A percentile compares a stretch with the other conserved stretches of the same genome.
phyloP scores from a whole-genome alignment of 2,888 invertebrate species.

The Callosobruchus maculatus region DNA sequence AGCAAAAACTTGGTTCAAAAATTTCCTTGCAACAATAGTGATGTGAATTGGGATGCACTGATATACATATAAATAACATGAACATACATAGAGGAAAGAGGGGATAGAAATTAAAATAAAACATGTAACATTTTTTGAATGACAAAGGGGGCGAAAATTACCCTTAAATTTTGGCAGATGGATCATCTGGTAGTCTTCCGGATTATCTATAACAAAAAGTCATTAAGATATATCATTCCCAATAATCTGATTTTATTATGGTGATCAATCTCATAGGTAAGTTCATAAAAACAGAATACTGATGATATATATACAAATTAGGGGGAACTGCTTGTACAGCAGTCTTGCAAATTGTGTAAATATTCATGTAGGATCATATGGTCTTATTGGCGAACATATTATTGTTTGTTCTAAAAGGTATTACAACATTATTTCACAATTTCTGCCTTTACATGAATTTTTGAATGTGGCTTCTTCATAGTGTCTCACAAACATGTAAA shows the following conservation, averaged over 20 bases:
- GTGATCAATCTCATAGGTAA: too few relatives aligned
- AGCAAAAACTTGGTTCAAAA: neutral
- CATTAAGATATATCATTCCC: neutral
- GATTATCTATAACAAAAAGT: constrained; percentile 8
- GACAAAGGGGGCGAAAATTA: constrained; percentile 1
- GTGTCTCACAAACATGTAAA: too few relatives aligned
- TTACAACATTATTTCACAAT: too few relatives aligned
- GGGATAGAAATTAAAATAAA: neutral
- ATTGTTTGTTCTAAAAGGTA: too few relatives aligned
- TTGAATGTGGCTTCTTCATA: too few relatives aligned
- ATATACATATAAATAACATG: neutral
- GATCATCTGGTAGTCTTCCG: constrained; percentile 4
- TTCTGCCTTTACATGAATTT: too few relatives aligned
- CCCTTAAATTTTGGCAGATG: constrained; percentile 5
- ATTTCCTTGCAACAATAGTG: neutral
- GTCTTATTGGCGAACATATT: too few relatives aligned
- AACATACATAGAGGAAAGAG: neutral
- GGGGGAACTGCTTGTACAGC: too few relatives aligned
- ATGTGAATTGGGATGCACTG: neutral
- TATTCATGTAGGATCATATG: too few relatives aligned
- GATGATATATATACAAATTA: too few relatives aligned
- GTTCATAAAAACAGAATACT: too few relatives aligned
- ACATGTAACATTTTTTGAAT: neutral
- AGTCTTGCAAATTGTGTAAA: too few relatives aligned
- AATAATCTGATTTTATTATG: neutral